Percentiles rank a stretch among this genome's conserved stretches.
Conservation (phyloP, 2,888 invertebrate genomes). For the Endotricha flammealis region DNA sequence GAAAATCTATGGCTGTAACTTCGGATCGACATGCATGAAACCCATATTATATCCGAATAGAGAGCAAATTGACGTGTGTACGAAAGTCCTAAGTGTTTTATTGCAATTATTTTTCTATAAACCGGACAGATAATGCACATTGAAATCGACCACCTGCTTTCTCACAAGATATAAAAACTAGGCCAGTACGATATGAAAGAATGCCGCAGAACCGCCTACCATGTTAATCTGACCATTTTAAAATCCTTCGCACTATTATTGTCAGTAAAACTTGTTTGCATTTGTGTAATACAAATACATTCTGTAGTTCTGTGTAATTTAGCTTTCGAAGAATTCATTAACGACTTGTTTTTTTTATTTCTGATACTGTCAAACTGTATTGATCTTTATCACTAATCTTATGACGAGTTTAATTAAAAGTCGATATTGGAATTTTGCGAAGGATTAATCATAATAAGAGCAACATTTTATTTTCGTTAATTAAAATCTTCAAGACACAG, state of each 20-base stretch:
- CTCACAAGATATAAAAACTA: conserved; percentile 22
- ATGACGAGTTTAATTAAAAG: too few relatives aligned
- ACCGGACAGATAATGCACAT: conserved; percentile 10
- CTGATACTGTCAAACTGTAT: too few relatives aligned
- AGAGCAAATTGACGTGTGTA: too few relatives aligned
- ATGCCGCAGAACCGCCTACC: conserved; percentile 22
- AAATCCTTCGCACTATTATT: conserved; percentile 20
- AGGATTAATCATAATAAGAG: too few relatives aligned
- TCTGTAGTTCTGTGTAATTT: conserved; percentile 4
- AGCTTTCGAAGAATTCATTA: not conserved
- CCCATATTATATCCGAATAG: too few relatives aligned
- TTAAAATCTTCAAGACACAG: too few relatives aligned
- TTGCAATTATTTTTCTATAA: not conserved
- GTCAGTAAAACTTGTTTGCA: conserved; percentile 11
- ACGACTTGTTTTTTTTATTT: not conserved
- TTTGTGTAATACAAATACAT: conserved; percentile 8
- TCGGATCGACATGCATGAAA: too few relatives aligned
- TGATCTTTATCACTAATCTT: too few relatives aligned
- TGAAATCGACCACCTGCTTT: conserved; percentile 25
- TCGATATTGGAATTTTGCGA: too few relatives aligned
- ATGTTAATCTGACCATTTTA: conserved; percentile 15
- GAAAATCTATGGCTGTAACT: too few relatives aligned
- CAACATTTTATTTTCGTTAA: too few relatives aligned
- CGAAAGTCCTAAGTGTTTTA: too few relatives aligned
- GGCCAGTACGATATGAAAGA: conserved; percentile 24